phyloP scores from a whole-genome alignment of 2,797 vertebrate genomes.

The Anguilla pacifica region DNA sequence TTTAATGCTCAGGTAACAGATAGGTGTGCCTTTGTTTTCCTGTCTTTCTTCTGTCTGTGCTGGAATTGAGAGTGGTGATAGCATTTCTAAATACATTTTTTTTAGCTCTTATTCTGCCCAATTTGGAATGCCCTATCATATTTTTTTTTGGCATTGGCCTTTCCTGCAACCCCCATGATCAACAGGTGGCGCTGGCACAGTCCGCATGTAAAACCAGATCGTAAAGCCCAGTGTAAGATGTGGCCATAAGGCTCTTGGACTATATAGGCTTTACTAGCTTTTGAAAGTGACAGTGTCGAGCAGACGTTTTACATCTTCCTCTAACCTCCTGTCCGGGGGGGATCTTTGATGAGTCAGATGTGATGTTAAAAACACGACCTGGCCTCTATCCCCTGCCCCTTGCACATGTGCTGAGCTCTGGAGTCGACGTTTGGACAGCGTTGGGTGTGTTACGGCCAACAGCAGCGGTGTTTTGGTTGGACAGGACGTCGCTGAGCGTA shows the following conservation, averaged over 20 bases:
- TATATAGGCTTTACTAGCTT: neutral
- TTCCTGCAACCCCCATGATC: neutral
- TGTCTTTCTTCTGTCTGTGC: too few relatives aligned
- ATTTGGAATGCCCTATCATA: neutral
- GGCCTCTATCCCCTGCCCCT: neutral
- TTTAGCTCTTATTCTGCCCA: too few relatives aligned
- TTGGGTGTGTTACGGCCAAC: neutral
- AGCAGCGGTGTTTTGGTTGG: constrained; percentile 11
- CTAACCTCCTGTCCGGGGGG: neutral
- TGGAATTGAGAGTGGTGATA: too few relatives aligned
- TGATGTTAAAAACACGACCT: constrained; percentile 9
- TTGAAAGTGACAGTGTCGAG: neutral
- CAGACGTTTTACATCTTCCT: neutral
- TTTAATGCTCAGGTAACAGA: too few relatives aligned
- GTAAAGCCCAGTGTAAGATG: too few relatives aligned
- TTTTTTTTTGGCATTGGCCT: neutral
- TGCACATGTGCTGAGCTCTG: neutral
- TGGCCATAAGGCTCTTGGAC: neutral
- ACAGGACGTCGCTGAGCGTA: neutral
- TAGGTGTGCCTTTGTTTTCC: too few relatives aligned
- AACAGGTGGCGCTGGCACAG: too few relatives aligned
- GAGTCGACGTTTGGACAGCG: constrained; percentile 10
- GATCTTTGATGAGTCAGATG: neutral
- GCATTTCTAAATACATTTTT: neutral
- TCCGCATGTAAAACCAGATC: too few relatives aligned